These are phyloP conservation scores for Drosophila phalerata DNA, from an alignment of 2,888 invertebrate species.

Conservation along the genomic window DNA sequence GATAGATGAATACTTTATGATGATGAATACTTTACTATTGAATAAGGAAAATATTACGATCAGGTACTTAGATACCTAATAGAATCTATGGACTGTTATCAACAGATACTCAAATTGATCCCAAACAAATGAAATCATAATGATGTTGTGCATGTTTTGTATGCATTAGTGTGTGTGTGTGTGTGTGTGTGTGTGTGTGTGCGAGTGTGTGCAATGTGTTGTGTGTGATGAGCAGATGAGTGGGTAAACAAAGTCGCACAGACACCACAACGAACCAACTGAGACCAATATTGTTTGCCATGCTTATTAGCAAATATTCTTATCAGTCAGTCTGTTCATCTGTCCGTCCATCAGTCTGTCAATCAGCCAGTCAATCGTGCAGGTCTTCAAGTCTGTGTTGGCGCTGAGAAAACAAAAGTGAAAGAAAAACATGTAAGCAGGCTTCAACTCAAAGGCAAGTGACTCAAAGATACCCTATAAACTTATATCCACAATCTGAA, in stretches of 20 bases:
- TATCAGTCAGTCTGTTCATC: slow-evolving; percentile 58
- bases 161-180: slow-evolving; percentile 4
- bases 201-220: slow-evolving; percentile 12
- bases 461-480: slow-evolving; percentile 2
- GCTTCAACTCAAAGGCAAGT: not conserved
- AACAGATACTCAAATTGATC: slow-evolving; percentile 20
- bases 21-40: not conserved
- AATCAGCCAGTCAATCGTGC: slow-evolving; percentile 30
- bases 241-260: slow-evolving; percentile 48
- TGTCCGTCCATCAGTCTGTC: slow-evolving; percentile 24
- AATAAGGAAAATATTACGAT: not conserved
- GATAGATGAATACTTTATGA: not conserved
- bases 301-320: slow-evolving; percentile 80
- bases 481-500: not conserved
- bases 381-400: slow-evolving; percentile 62
- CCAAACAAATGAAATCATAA: slow-evolving; percentile 49
- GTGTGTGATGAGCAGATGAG: slow-evolving; percentile 52
- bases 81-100: slow-evolving; percentile 20
- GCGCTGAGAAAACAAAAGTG: slow-evolving; percentile 70
- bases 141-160: slow-evolving; percentile 50
- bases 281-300: slow-evolving; percentile 56
- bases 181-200: slow-evolving; percentile 9
- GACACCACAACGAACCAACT: slow-evolving; percentile 34
- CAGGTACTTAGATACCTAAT: not conserved
- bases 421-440: slow-evolving; percentile 36